Evolutionary conservation across 2,888 invertebrate species (phyloP), one percentile per base, ranked within the genome.

Genomic region (Eupeodes latifasciatus): DNA sequence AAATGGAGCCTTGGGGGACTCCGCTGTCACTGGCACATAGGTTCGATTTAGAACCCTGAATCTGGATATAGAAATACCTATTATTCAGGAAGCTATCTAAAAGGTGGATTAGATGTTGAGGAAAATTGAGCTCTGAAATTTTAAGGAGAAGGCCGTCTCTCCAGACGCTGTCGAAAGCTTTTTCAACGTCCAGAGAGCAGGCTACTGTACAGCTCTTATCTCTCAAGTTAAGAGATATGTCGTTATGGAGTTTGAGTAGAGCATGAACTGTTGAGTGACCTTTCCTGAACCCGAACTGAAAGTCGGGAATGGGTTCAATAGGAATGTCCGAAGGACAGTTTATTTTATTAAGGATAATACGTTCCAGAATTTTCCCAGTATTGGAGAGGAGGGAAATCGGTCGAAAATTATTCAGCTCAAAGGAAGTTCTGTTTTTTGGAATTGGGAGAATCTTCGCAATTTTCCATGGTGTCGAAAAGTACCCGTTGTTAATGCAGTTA

Each of bases 1-100:
- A 10, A 1, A 80, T 76, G 0, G 79, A 72, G 0, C 82, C 80
- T 51, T 89, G 82, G 0, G 81, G 66, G 6, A 82, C 85, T 14
- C 89, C 85, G 12, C 79, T 71, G 7, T 75, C 51, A 14, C 71
- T 12, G 2, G 5, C 0, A 0, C 44, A 19, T 7, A 47, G 19
- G 0, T 36, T 3, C 40, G 83, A 88, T 44, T 40, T 36, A 0
- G 19, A 9, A 11, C 64, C 44, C 11, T 75, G 61, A 2, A 84
- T 74, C 16, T 67, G 53, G 3, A 79, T 12, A 10, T 27, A 64
- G 16, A 85, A 82, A 1, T 53, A 6, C 3, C 85, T 76, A 2
- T 85, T n/a, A 0, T 19, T 9, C 0, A 85, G 69, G 19, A 81
- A 84, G 49, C 81, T 87, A 7, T 47, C 59, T 9, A 49, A 14